Evolutionary conservation across 2,797 vertebrate species (phyloP), one percentile per base, ranked within the genome.

Genomic region (Mus spretus): DNA sequence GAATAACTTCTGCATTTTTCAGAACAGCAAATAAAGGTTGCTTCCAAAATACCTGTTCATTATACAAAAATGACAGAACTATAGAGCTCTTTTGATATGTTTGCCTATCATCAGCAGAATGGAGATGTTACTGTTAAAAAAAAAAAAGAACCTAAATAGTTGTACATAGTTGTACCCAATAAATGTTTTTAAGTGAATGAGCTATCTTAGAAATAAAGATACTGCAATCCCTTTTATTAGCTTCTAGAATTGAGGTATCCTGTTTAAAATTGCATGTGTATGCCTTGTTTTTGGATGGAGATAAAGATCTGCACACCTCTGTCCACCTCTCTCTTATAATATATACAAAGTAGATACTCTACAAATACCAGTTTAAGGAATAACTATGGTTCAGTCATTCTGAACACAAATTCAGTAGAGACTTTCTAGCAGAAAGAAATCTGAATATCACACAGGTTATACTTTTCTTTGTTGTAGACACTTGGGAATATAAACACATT

Each of bases 1-100:
- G 13, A 40, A 22, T 47, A 93, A 94, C n/a, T 57, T 74, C 57
- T 22, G 57, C 31, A 55, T 47, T 94, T 93, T 95, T 87, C 92
- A 92, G 87, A 95, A 94, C 15, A 88, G 67, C 67, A 95, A 59
- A 92, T 80, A 77, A 14, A 93, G 44, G 22, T 65, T 86, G 26
- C 37, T 92, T 90, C 31, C 78, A 70, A 91, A 24, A 28, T 83
- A 88, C 22, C 20, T 88, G 65, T 44, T 34, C 55, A 83, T 96
- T 90, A 86, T 44, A 59, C 72, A 74, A 63, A n/a, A 94, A 61
- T 86, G 81, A 83, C 26, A 70, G 61, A 72, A 89, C 20, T 82
- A 19, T 0, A 65, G 40, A 57, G 24, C 14, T 57, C 22, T 44
- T 75, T 63, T 31, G 57, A 90, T 65, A 90, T 75, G 77, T 22